A percentile compares a stretch with the other conserved stretches of the same genome.
Conservation (phyloP, 2,113 vertebrate genomes). For the Colinus virginianus region DNA sequence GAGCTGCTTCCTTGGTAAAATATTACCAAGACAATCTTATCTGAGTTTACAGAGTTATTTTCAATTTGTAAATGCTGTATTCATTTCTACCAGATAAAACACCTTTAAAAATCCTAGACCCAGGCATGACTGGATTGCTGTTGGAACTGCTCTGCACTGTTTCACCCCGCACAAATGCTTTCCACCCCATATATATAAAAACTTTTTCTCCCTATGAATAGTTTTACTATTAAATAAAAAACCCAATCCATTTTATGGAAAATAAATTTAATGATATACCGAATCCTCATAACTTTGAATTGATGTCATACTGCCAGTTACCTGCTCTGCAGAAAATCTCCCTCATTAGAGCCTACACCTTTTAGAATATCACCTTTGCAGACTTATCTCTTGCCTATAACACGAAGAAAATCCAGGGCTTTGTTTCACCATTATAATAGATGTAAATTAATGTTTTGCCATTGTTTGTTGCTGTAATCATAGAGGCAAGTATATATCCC, state of each 20-base stretch:
- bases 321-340: not conserved
- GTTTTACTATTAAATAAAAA: conserved; percentile 21
- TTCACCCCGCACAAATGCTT: conserved; percentile 34
- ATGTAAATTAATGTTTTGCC: conserved; percentile 86
- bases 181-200: conserved; percentile 2
- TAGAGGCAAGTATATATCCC: conserved; percentile 80
- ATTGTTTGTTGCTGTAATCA: conserved; percentile 83
- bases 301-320: conserved; percentile 28
- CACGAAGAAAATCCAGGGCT: conserved; percentile 44
- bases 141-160: conserved; percentile 30
- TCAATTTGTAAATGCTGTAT: conserved; percentile 77
- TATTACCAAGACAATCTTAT: conserved; percentile 83
- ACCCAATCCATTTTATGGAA: conserved; percentile 37
- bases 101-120: conserved; percentile 61
- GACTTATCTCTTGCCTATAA: conserved; percentile 59
- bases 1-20: conserved; percentile 69
- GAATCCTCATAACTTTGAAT: conserved; percentile 44
- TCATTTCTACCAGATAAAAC: conserved; percentile 75
- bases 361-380: conserved; percentile 65
- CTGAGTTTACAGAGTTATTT: conserved; percentile 81
- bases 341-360: conserved; percentile 34
- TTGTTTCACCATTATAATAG: conserved; percentile 75
- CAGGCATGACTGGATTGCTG: conserved; percentile 34
- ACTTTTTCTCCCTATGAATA: conserved; percentile 38
- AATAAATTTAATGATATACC: conserved; percentile 57